phyloP scores from a whole-genome alignment of 2,888 invertebrate genomes.

The Spatulosminthurus flaviceps region DNA sequence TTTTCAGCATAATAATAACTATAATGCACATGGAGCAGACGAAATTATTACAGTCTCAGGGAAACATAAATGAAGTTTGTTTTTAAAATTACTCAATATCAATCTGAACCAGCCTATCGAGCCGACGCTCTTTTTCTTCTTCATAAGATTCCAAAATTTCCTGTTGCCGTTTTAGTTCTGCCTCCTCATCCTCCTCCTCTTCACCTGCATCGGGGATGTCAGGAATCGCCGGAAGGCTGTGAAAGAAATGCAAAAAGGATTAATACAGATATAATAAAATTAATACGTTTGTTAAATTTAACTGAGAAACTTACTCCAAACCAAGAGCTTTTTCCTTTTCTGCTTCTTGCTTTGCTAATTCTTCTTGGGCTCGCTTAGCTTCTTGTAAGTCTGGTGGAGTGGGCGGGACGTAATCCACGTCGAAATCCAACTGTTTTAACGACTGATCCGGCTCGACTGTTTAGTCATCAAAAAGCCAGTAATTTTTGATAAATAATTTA shows the following conservation, averaged over 20 bases:
- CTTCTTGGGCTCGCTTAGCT: constrained; percentile 62
- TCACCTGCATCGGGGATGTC: constrained; percentile 11
- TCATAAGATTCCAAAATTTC: constrained; percentile 26
- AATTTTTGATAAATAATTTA: background rate
- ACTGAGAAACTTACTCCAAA: constrained; percentile 57
- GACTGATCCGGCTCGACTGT: constrained; percentile 53
- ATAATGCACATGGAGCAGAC: no score
- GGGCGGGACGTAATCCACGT: constrained; percentile 63
- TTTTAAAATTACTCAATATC: constrained; percentile 57
- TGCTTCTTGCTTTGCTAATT: constrained; percentile 61
- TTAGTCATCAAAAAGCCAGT: background rate
- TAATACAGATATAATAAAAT: background rate
- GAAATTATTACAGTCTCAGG: no score
- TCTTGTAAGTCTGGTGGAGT: constrained; percentile 58
- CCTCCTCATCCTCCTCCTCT: background rate
- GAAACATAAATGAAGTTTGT: no score
- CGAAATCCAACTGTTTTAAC: constrained; percentile 60
- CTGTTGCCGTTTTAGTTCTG: constrained; percentile 18
- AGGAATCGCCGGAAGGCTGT: constrained; percentile 24
- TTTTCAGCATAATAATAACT: no score
- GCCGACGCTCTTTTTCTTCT: constrained; percentile 45
- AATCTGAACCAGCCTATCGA: constrained; percentile 46
- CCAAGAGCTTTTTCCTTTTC: constrained; percentile 52
- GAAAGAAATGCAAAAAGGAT: background rate
- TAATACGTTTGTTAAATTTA: background rate